Conservation (phyloP, 92 coral and sea anemone species). For the Pocillopora grandis region DNA sequence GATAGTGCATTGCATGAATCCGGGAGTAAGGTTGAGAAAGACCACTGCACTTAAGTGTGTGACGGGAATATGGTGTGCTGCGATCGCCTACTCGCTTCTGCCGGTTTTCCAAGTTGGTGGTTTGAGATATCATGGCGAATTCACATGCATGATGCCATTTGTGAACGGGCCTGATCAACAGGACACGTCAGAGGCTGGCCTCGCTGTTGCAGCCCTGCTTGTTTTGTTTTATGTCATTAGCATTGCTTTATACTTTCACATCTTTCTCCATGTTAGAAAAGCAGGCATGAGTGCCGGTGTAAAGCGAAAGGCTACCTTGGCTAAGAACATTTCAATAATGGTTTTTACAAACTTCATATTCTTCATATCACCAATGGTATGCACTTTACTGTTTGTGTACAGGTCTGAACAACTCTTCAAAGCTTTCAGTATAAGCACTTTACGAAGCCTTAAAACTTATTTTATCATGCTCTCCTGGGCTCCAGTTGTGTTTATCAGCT, state of each 20-base stretch:
- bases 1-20: slow-evolving; percentile 64
- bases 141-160: slow-evolving; percentile 67
- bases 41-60: slow-evolving; percentile 11
- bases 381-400: slow-evolving; percentile 61
- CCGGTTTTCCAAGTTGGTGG: slow-evolving; percentile 60
- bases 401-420: background rate
- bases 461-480: slow-evolving; percentile 63
- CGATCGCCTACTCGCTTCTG: slow-evolving; percentile 43
- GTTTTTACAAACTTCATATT: slow-evolving; percentile 60
- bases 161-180: slow-evolving; percentile 26
- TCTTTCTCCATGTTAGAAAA: slow-evolving; percentile 44
- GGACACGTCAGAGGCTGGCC: slow-evolving; percentile 34
- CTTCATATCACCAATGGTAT: slow-evolving; percentile 49
- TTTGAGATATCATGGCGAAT: slow-evolving; percentile 67
- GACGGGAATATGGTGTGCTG: slow-evolving; percentile 45
- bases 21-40: slow-evolving; percentile 39
- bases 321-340: slow-evolving; percentile 60
- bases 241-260: slow-evolving; percentile 52
- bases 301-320: slow-evolving; percentile 62
- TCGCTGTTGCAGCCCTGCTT: slow-evolving; percentile 38
- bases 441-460: slow-evolving; percentile 26
- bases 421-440: slow-evolving; percentile 28
- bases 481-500: slow-evolving; percentile 52
- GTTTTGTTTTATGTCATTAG: slow-evolving; percentile 47
- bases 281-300: slow-evolving; percentile 49